Conservation (phyloP, 2,113 vertebrate species). For the Gymnarchus niloticus region DNA sequence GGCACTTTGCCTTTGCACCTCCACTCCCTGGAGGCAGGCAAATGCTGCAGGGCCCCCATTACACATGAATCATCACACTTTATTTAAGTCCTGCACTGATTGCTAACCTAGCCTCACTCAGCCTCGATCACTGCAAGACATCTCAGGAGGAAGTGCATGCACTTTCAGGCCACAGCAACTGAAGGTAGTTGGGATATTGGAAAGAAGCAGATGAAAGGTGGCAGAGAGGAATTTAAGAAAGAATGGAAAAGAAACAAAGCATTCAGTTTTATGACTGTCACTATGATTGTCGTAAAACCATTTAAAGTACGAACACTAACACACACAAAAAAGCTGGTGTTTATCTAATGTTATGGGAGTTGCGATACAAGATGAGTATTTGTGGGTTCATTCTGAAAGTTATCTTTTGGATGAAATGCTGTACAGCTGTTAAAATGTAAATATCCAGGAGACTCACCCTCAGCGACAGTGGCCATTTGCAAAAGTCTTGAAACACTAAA, state of each 20-base stretch:
- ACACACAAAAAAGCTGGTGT: neutral
- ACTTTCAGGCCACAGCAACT: neutral
- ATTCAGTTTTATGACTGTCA: too few species aligned
- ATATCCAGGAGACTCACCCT: neutral
- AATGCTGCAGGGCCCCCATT: neutral
- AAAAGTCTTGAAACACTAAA: too few species aligned
- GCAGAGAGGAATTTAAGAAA: neutral
- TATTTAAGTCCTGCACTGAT: conserved; percentile 1
- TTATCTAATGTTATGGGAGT: neutral
- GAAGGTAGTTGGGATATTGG: neutral
- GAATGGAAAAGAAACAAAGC: neutral
- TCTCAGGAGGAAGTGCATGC: neutral
- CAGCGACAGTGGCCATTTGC: too few species aligned
- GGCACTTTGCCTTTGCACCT: too few species aligned
- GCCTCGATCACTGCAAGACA: neutral
- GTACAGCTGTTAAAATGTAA: neutral
- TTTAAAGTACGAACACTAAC: neutral
- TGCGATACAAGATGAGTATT: neutral
- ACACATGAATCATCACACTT: neutral
- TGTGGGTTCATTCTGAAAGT: neutral
- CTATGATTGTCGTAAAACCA: neutral
- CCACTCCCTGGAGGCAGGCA: neutral
- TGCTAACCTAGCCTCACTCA: conserved; percentile 1
- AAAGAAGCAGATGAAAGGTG: neutral
- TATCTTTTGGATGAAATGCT: neutral